Evolutionary conservation across 2,113 vertebrate species (phyloP).

Genomic region (Notarius lentiginosus): DNA sequence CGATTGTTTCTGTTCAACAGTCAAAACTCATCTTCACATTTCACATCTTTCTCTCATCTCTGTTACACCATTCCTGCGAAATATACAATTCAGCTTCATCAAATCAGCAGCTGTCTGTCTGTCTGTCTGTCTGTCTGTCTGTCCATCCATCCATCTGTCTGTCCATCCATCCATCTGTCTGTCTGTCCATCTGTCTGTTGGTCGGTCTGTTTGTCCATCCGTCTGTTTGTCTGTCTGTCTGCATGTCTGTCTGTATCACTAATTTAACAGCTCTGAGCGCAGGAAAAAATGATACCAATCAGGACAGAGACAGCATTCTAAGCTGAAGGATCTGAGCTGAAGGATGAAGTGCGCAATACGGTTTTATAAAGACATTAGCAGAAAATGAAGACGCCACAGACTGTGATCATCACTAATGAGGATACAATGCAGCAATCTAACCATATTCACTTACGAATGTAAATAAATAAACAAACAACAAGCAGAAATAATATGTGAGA

Average conservation of each 20-base stretch:
- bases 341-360: not conserved
- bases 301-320: too few species aligned
- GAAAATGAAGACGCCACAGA: not conserved
- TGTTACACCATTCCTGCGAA: not conserved
- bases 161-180: too few species aligned
- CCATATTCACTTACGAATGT: not conserved
- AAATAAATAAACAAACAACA: not conserved
- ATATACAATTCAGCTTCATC: not conserved
- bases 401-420: not conserved
- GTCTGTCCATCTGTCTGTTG: too few species aligned
- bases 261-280: not conserved
- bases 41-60: not conserved
- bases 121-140: not conserved
- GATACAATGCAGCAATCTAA: not conserved
- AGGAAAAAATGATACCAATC: too few species aligned
- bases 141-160: too few species aligned
- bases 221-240: too few species aligned
- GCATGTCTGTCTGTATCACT: not conserved
- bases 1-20: too few species aligned
- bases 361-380: constrained; percentile 2
- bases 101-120: not conserved
- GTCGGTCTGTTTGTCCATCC: too few species aligned
- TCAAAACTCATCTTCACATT: not conserved
- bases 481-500: not conserved
- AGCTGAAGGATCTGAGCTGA: constrained; percentile 11